Base-by-base conservation (phyloP, 1,140 invertebrate species). In the Drosophila insularis region DNA sequence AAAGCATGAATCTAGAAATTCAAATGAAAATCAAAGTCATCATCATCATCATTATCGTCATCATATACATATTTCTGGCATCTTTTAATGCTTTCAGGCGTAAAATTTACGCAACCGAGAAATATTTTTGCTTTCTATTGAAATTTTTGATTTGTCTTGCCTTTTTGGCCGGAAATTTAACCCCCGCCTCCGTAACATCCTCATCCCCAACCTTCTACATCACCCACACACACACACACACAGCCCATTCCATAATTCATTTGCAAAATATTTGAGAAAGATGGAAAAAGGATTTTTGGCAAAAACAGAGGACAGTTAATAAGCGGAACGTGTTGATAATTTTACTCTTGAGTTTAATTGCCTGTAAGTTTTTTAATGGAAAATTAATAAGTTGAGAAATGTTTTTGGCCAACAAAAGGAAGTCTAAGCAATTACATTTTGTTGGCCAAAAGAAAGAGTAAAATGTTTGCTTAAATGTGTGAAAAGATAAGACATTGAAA, bases 331-430 rank as follows among this genome's bases (percentile, higher is more conserved):
- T 82, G 80, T 82, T 78, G 74, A 82, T 82, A 82, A 82, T 82
- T 82, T 78, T 70, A 50, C 50, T 74, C n/a, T 78, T 62, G 74
- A 69, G 71, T 66, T 69, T 78, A 82, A 82, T 82, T 82, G 80
- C 75, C 78, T 79, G 80, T 78, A 78, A 74, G 56, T 76, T 59
- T 68, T 67, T 81, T 71, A 81, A 81, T 81, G 74, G 79, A 71
- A 78, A 81, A 81, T 81, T 81, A 81, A 81, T 81, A 81, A 81
- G 79, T 81, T 81, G 79, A 81, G 75, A 81, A 81, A 81, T 81
- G 79, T 78, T 58, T 37, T 70, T 10, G 35, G 10, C 10, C 35
- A 11, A 37, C 35, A 50, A 40, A 21, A 68, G 79, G 79, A 81
- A 81, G 74, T 77, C 59, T 27, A 54, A 70, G 64, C 70, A 74